Percentiles rank a stretch among this genome's conserved stretches.
These are phyloP conservation scores for Ichneumoninae sp. DNA, from an alignment of 2,888 invertebrate genomes.

Conservation along the genomic window DNA sequence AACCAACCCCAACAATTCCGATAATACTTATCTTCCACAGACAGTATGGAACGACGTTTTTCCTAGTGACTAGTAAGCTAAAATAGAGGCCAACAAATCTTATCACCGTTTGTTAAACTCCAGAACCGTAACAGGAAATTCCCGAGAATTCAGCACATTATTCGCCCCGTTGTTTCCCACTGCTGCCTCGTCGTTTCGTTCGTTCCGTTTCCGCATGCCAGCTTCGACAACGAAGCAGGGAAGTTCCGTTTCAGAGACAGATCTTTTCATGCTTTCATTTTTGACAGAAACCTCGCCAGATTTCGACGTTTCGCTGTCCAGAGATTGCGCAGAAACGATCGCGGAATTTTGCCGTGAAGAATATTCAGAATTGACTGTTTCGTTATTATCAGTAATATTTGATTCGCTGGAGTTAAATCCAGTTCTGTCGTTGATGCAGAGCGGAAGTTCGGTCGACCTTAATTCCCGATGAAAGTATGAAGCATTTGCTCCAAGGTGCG, in stretches of 20 bases:
- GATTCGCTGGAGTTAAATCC: slow-evolving; percentile 31
- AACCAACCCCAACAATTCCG: no score
- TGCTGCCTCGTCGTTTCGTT: background rate
- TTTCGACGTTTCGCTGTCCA: background rate
- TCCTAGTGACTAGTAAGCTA: no score
- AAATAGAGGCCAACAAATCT: background rate
- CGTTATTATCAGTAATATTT: background rate
- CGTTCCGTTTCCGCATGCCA: background rate
- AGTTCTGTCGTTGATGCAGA: slow-evolving; percentile 57
- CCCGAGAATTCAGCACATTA: slow-evolving; percentile 37
- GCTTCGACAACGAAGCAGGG: background rate
- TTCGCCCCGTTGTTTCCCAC: background rate
- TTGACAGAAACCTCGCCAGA: background rate
- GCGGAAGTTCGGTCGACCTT: slow-evolving; percentile 61
- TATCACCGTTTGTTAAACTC: slow-evolving; percentile 57
- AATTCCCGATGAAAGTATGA: slow-evolving; percentile 56
- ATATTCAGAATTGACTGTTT: background rate
- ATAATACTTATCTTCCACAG: no score
- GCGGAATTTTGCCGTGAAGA: slow-evolving; percentile 1
- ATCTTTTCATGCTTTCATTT: background rate
- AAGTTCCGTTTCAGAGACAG: background rate
- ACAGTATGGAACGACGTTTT: no score
- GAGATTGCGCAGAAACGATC: background rate
- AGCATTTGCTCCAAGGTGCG: background rate
- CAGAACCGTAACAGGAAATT: slow-evolving; percentile 60